These are phyloP conservation scores for Phytoseiulus persimilis DNA, from an alignment of 2,888 invertebrate genomes.

Conservation along the genomic window DNA sequence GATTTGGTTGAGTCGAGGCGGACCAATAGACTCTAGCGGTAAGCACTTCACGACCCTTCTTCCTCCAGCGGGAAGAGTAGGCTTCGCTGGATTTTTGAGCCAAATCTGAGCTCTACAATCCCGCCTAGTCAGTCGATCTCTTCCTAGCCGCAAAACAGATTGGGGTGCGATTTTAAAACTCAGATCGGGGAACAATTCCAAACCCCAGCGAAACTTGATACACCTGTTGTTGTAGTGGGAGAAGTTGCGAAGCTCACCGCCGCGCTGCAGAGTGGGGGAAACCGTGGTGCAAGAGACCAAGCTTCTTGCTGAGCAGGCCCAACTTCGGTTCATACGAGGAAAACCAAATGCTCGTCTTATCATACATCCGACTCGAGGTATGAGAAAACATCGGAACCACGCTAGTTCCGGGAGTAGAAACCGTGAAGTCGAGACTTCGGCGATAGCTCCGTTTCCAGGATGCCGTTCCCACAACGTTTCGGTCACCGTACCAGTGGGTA, in stretches of 20 bases:
- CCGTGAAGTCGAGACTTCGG: too few relatives aligned
- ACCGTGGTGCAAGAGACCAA: neutral
- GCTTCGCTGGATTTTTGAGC: neutral
- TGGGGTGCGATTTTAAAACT: neutral
- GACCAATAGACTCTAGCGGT: neutral
- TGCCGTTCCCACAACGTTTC: too few relatives aligned
- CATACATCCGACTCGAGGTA: too few relatives aligned
- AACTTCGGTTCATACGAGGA: too few relatives aligned
- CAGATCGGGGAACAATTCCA: neutral
- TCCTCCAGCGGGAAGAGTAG: neutral
- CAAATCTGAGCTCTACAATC: neutral
- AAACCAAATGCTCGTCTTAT: too few relatives aligned
- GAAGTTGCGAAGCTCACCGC: neutral
- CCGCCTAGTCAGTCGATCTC: neutral
- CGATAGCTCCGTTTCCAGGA: too few relatives aligned
- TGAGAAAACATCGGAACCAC: too few relatives aligned
- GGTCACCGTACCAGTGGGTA: too few relatives aligned
- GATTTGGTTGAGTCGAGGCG: neutral
- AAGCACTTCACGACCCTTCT: neutral
- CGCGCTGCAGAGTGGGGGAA: neutral
- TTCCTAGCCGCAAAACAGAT: neutral
- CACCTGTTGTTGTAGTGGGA: neutral
- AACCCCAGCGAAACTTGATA: neutral
- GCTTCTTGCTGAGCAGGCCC: too few relatives aligned
- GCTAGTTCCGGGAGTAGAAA: too few relatives aligned